Percentiles rank a stretch among this genome's conserved stretches.
phyloP scores from a whole-genome alignment of 2,113 vertebrate genomes.

The Alethe diademata region DNA sequence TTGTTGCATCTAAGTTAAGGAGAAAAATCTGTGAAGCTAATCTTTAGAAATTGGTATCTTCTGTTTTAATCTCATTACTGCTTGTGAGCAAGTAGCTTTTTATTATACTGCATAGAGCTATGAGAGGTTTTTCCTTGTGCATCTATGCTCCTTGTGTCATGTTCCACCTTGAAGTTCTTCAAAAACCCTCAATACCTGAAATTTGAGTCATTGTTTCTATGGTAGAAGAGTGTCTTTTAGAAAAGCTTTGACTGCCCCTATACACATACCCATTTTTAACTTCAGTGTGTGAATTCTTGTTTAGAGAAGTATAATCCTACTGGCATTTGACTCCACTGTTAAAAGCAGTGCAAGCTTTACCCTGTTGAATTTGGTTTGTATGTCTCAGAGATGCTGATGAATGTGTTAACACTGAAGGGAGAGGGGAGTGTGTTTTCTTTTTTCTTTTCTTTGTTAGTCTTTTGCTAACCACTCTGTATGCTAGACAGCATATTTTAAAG shows the following conservation, averaged over 20 bases:
- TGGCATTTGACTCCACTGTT: neutral
- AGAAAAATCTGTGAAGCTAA: neutral
- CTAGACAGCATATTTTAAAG: neutral
- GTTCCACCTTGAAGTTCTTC: neutral
- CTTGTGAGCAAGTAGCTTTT: neutral
- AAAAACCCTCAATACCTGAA: neutral
- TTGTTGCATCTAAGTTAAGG: neutral
- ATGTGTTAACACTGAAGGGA: neutral
- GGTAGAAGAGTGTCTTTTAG: neutral
- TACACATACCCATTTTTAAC: neutral
- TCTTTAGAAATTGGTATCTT: neutral
- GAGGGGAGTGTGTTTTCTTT: neutral
- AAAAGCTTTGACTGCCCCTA: neutral
- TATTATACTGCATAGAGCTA: neutral
- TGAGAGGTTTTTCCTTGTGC: neutral
- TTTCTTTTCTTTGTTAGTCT: neutral
- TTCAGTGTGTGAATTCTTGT: neutral
- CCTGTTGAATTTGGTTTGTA: neutral
- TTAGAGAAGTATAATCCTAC: neutral
- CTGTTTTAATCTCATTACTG: neutral
- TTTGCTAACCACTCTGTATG: neutral
- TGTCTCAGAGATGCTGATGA: neutral
- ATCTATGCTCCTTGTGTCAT: accelerated
- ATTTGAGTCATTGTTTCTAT: neutral
- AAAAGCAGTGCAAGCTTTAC: neutral